Evolutionary conservation across 2,797 vertebrate species (phyloP).

Genomic region (Catamblyrhynchus diadema): DNA sequence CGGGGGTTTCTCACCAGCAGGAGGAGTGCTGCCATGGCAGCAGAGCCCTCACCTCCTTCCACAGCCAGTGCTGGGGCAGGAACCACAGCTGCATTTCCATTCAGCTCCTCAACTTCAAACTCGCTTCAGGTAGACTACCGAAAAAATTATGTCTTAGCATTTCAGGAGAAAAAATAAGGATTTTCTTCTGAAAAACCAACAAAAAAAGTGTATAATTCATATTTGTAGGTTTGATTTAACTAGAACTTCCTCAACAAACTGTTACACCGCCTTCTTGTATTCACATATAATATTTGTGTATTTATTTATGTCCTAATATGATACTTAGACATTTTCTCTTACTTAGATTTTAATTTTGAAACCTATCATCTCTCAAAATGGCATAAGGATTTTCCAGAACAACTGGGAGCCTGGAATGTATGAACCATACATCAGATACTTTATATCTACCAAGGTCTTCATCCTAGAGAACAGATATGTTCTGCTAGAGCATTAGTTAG

Average conservation of each 20-base stretch:
- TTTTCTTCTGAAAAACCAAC: not conserved
- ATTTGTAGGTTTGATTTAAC: not conserved
- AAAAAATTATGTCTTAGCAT: not conserved
- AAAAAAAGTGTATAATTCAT: not conserved
- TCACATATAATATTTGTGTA: not conserved
- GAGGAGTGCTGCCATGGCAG: not conserved
- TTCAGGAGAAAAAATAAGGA: not conserved
- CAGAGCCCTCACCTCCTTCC: not conserved
- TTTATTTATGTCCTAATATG: not conserved
- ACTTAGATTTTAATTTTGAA: not conserved
- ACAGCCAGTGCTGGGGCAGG: not conserved
- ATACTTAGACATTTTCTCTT: not conserved
- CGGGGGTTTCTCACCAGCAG: not conserved
- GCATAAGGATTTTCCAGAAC: not conserved
- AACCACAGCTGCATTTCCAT: not conserved
- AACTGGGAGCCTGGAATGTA: rapidly evolving
- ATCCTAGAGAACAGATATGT: not conserved
- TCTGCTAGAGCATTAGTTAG: not conserved
- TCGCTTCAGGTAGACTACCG: rapidly evolving
- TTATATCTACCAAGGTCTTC: not conserved
- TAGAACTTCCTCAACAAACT: not conserved
- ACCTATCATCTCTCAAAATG: not conserved
- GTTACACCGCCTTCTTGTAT: not conserved
- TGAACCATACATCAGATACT: not conserved
- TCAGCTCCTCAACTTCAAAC: not conserved